phyloP scores from a whole-genome alignment of 2,797 vertebrate species.

The Acipenser ruthenus region DNA sequence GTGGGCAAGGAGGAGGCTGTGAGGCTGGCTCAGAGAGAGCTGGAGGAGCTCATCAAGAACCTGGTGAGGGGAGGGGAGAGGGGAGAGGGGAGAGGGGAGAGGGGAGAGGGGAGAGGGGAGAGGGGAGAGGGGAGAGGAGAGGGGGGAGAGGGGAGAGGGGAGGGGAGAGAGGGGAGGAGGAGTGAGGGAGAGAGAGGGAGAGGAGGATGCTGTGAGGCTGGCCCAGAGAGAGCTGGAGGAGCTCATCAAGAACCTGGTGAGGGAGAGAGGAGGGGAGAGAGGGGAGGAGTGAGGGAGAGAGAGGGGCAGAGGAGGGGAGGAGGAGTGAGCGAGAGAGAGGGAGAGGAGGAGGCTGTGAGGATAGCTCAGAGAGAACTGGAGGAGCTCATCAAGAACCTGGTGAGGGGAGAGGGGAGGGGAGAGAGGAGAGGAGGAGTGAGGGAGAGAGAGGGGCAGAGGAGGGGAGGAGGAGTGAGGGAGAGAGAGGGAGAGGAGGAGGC shows the following conservation, averaged over 20 bases:
- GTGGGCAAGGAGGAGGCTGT: conserved; percentile 66
- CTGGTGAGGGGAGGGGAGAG: conserved; percentile 44
- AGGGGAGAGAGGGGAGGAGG: background rate
- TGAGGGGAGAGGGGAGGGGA: conserved; percentile 28
- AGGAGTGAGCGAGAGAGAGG: background rate
- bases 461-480: too few species aligned
- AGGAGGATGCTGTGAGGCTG: too few species aligned
- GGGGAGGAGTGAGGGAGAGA: background rate
- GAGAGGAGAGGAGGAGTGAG: too few species aligned
- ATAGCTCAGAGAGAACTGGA: conserved; percentile 64
- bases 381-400: conserved; percentile 66
- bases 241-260: conserved; percentile 29
- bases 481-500: too few species aligned
- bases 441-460: too few species aligned
- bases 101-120: too few species aligned
- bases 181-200: too few species aligned
- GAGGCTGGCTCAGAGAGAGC: conserved; percentile 56
- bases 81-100: background rate
- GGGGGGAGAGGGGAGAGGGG: too few species aligned
- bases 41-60: conserved; percentile 66
- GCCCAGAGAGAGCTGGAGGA: conserved; percentile 19
- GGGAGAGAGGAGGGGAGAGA: background rate
- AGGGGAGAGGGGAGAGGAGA: too few species aligned
- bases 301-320: background rate
- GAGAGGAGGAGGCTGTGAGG: conserved; percentile 45